phyloP scores from a whole-genome alignment of 2,888 invertebrate species.

The Apodemia hepburni region DNA sequence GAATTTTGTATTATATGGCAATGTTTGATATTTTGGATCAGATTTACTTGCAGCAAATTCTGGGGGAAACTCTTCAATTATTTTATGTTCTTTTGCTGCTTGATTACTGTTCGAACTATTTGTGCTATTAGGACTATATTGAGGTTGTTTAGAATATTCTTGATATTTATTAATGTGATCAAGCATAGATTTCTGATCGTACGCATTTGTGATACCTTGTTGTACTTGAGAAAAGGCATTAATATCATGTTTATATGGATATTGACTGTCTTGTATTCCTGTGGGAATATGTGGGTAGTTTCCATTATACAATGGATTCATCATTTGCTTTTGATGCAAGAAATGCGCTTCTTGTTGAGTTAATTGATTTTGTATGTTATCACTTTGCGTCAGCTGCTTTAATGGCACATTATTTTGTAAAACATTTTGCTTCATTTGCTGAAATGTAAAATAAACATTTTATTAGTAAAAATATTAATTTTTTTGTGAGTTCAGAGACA shows the following conservation, averaged over 20 bases:
- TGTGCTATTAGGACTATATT: constrained; percentile 80
- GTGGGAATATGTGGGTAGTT: constrained; percentile 58
- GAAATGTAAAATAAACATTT: constrained; percentile 33
- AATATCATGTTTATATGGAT: constrained; percentile 62
- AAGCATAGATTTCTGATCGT: constrained; percentile 66
- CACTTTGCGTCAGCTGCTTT: constrained; percentile 72
- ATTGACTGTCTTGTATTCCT: constrained; percentile 58
- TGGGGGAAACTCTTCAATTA: constrained; percentile 78
- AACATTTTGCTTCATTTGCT: constrained; percentile 73
- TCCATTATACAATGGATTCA: constrained; percentile 68
- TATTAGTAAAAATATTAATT: no score
- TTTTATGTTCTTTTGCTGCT: constrained; percentile 69
- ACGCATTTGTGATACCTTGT: constrained; percentile 69
- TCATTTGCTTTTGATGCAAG: constrained; percentile 77
- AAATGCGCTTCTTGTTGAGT: constrained; percentile 73
- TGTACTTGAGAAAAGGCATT: constrained; percentile 59
- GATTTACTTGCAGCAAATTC: constrained; percentile 90
- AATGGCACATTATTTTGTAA: constrained; percentile 77
- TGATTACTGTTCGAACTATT: constrained; percentile 74
- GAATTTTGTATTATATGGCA: constrained; percentile 94
- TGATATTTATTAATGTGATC: constrained; percentile 71
- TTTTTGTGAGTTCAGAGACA: no score
- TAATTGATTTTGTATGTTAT: constrained; percentile 70
- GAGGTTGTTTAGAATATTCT: constrained; percentile 72
- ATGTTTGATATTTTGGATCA: constrained; percentile 94